phyloP scores from a whole-genome alignment of 1,140 invertebrate species.

The Drosophila santomea region DNA sequence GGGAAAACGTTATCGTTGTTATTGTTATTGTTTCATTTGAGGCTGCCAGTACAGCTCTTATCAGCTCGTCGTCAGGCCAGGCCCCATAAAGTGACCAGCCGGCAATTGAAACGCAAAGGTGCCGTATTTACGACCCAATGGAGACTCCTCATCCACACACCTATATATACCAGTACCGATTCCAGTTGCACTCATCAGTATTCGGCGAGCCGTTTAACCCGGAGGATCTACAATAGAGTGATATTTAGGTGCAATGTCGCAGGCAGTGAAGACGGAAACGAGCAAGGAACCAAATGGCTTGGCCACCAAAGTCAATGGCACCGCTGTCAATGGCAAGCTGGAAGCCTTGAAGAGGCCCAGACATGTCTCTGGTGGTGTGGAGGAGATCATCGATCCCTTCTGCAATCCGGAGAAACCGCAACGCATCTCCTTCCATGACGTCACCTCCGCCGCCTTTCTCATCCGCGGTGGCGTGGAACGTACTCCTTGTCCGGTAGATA shows the following conservation, averaged over 20 bases:
- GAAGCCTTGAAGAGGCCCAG: constrained; percentile 18
- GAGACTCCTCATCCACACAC: constrained; percentile 42
- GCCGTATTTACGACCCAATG: constrained; percentile 66
- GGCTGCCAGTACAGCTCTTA: constrained; percentile 43
- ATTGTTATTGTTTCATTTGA: constrained; percentile 42
- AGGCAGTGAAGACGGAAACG: constrained; percentile 41
- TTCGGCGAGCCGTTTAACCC: constrained; percentile 20
- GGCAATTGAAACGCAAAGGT: constrained; percentile 59
- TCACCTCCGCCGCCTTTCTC: constrained; percentile 95
- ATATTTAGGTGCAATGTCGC: constrained; percentile 39
- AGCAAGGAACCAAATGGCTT: constrained; percentile 24
- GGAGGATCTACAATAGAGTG: constrained; percentile 3
- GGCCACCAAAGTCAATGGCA: constrained; percentile 18
- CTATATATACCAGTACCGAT: constrained; percentile 55
- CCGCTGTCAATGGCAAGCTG: constrained; percentile 2
- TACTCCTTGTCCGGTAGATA: constrained; percentile 93
- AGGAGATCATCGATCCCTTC: constrained; percentile 73
- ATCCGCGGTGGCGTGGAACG: constrained; percentile 93
- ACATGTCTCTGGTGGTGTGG: constrained; percentile 47
- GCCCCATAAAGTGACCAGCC: constrained; percentile 64
- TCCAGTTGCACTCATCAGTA: constrained; percentile 47
- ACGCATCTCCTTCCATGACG: constrained; percentile 92
- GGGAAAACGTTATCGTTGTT: constrained; percentile 57
- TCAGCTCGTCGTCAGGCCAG: constrained; percentile 58
- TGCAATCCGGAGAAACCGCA: constrained; percentile 92